Base-by-base conservation (phyloP, 2,888 invertebrate genomes). In the Drosophila rubida region DNA sequence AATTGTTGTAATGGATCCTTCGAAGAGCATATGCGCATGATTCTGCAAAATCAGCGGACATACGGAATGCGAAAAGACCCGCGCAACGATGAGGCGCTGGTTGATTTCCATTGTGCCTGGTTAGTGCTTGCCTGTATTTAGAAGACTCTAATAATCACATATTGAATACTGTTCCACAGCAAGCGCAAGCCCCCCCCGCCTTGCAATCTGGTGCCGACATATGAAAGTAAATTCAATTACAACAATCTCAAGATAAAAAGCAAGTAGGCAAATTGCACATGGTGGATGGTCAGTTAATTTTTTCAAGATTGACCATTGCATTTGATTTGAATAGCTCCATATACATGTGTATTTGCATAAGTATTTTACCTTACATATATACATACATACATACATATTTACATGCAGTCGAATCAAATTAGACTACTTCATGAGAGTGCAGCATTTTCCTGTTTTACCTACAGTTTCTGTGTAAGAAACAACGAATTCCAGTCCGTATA, bases 21-120 rank as follows among this genome's bases (percentile, higher is more conserved):
- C 0, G 30, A 30, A 4, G 23, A 48, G 1, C 23, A 62, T 0
- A 30, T 80, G 7, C 51, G 32, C 0, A 13, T 41, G 2, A 13
- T 80, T 19, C 11, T 72, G 0, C 39, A 30, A 16, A 23, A 32
- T 7, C 9, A 42, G 7, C 37, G n/a, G 7, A 0, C 22, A 1
- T 19, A 25, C 19, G 9, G 1, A 7, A n/a, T 5, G 1, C 0
- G 35, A 3, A 7, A 7, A 4, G 41, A 25, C 1, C 9, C 7
- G 1, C 14, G 16, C 1, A 11, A 54, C 11, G 65, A 64, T 41
- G 44, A 51, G 4, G 14, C 44, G 0, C 42, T 81, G n/a, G 27
- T 7, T 0, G 42, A 70, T 8, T 81, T 81, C 8, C 66, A 81
- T 30, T 67, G 44, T n/a, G 81, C 73, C 37, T 85, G 87, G 80